phyloP scores from a whole-genome alignment of 2,888 invertebrate genomes.

The Drosophila greeni region DNA sequence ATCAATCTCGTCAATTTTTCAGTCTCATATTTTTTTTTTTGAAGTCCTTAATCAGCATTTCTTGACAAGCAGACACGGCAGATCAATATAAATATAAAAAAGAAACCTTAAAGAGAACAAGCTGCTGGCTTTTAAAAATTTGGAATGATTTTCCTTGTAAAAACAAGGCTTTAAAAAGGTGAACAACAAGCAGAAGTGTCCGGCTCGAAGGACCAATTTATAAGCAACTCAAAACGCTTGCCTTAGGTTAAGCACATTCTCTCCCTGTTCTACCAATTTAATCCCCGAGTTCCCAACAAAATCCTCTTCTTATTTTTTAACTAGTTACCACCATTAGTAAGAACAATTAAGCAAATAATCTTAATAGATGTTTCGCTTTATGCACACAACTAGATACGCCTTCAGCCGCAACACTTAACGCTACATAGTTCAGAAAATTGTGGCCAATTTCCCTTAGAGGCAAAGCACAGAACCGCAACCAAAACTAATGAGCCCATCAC shows the following conservation, averaged over 20 bases:
- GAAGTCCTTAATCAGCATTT: constrained; percentile 19
- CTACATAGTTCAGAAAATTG: constrained; percentile 18
- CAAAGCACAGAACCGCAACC: constrained; percentile 23
- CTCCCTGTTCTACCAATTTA: not conserved
- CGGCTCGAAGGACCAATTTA: not conserved
- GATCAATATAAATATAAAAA: not conserved
- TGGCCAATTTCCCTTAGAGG: constrained; percentile 16
- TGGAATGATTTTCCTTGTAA: too few species aligned
- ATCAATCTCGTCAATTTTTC: constrained; percentile 32
- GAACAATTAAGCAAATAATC: not conserved
- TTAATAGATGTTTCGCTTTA: not conserved
- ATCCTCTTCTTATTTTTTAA: not conserved
- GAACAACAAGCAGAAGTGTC: not conserved
- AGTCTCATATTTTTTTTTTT: constrained; percentile 7
- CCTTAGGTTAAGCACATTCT: not conserved
- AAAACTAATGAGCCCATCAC: constrained; percentile 39
- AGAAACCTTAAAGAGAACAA: not conserved
- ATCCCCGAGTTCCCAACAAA: not conserved
- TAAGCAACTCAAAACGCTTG: not conserved
- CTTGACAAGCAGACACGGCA: not conserved
- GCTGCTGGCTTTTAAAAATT: too few species aligned
- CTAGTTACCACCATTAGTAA: not conserved
- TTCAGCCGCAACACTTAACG: constrained; percentile 5
- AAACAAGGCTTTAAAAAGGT: not conserved
- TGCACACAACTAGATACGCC: constrained; percentile 1